These are phyloP conservation scores for Rafetus swinhoei DNA, from an alignment of 2,113 vertebrate species.

Conservation along the genomic window DNA sequence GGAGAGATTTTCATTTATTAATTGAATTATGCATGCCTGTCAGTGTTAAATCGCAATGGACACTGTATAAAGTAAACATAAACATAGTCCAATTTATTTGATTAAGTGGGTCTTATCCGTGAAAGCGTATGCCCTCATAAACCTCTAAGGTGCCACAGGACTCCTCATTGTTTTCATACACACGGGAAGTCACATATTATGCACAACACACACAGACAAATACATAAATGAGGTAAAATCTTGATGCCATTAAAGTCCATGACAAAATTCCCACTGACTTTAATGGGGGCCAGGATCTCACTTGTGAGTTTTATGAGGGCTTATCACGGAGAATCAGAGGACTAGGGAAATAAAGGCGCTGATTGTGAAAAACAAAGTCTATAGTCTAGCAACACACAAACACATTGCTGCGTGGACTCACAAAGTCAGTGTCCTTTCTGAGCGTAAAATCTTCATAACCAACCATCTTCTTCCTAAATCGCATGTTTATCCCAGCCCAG, in stretches of 20 bases:
- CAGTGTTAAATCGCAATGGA: not conserved
- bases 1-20: not conserved
- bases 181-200: no score
- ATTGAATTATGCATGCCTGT: not conserved
- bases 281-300: not conserved
- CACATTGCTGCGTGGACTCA: not conserved
- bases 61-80: no score
- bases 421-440: not conserved
- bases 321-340: not conserved
- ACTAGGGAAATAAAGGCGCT: not conserved
- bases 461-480: not conserved
- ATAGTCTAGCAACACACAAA: not conserved
- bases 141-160: no score
- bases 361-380: not conserved
- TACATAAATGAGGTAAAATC: not conserved
- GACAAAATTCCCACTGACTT: not conserved
- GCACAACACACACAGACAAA: no score
- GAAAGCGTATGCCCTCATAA: no score
- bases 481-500: constrained; percentile 52
- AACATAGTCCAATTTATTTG: not conserved
- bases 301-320: not conserved
- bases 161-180: not conserved
- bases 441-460: constrained; percentile 26
- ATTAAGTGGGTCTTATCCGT: no score
- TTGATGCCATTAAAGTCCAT: not conserved